Evolutionary conservation across 2,888 invertebrate genomes (phyloP), one percentile per base, ranked within the genome.

Genomic region (Leucozona laternaria): DNA sequence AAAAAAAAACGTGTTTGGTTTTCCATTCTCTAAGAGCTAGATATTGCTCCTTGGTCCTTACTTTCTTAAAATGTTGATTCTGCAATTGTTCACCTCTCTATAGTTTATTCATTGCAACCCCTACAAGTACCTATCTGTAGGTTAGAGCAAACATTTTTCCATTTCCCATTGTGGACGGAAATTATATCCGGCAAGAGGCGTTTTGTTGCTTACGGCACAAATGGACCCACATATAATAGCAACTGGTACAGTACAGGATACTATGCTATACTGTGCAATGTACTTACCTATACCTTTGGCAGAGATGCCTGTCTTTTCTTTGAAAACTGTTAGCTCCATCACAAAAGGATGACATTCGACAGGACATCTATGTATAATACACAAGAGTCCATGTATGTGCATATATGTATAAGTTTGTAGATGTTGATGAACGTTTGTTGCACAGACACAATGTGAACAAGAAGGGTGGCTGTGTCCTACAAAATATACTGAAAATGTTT

Each of bases 101-200:
- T 82, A 86, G 78, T 86, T 82, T 86, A 86, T 86, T 86, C 86
- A 86, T 86, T 82, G 86, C 78, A 82, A 86, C 86, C 86, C 75
- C 86, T 86, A 86, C 75, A 86, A 86, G 86, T 79, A 82, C 82
- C 82, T 86, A 79, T 82, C 82, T 79, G 82, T 86, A 86, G 86
- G 86, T 79, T 86, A 82, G 73, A 79, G 86, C 86, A 86, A 86
- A 86, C 82, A 86, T 82, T 86, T 82, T 86, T 86, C 72, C 86
- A 55, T 86, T 79, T 86, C 53, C 78, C 78, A 82, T 86, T 86
- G 86, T 86, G 86, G 78, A 86, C 82, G 82, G 82, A 86, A 86
- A 86, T 86, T 86, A 86, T 86, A 86, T 86, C 86, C 86, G 86
- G 86, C 78, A 86, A 79, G 82, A 86, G 86, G 86, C 86, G 86